Percentiles rank a stretch among this genome's conserved stretches.
These are phyloP conservation scores for Entomyzon cyanotis DNA, from an alignment of 2,113 vertebrate species.

Conservation along the genomic window DNA sequence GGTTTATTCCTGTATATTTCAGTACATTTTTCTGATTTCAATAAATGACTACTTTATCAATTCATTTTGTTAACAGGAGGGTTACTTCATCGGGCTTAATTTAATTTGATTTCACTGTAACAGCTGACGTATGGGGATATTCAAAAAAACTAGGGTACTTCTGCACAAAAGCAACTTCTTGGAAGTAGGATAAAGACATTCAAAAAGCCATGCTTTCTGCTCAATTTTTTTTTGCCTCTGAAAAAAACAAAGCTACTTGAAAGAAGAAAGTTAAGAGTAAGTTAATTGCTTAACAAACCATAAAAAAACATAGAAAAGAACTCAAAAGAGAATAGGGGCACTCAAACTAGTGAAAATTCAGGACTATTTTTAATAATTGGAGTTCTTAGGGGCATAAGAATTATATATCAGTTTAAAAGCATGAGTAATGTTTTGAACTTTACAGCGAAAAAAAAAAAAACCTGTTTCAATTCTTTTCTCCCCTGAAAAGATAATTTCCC, in stretches of 20 bases:
- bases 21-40: not conserved
- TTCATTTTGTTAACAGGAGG: constrained; percentile 15
- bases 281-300: constrained; percentile 63
- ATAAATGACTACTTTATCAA: not conserved
- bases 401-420: constrained; percentile 30
- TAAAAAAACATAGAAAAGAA: constrained; percentile 27
- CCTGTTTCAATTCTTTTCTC: not conserved
- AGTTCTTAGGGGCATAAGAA: constrained; percentile 42
- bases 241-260: constrained; percentile 55
- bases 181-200: constrained; percentile 17
- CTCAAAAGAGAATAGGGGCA: not conserved
- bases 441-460: not conserved
- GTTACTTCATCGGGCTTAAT: constrained; percentile 31
- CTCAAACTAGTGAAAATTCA: not conserved
- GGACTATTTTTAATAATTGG: constrained; percentile 56
- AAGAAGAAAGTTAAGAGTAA: constrained; percentile 54
- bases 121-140: constrained; percentile 4
- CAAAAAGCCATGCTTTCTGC: not conserved
- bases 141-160: constrained; percentile 38
- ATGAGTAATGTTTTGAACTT: constrained; percentile 34
- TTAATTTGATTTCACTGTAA: constrained; percentile 45
- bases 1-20: not conserved
- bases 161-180: constrained; percentile 1
- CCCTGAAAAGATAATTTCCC: not conserved
- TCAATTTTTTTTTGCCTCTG: not conserved